These are phyloP conservation scores for Diarsia brunnea DNA, from an alignment of 2,888 invertebrate genomes.

Conservation along the genomic window DNA sequence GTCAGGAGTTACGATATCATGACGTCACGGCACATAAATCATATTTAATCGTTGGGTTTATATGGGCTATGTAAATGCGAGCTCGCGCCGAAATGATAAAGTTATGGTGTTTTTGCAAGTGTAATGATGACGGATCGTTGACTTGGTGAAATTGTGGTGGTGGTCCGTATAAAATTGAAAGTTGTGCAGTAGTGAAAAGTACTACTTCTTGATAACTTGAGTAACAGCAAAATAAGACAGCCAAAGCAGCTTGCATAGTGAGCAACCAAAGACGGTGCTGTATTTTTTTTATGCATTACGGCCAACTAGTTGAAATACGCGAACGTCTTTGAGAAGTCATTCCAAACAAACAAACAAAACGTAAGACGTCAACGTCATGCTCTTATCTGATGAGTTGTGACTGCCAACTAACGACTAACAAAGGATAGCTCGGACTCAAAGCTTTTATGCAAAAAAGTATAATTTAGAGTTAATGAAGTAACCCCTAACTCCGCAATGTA, in stretches of 20 bases:
- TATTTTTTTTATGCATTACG: not conserved
- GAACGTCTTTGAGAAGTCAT: conserved; percentile 21
- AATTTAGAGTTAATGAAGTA: not conserved
- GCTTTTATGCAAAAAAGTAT: not conserved
- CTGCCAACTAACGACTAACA: not conserved
- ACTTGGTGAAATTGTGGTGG: conserved; percentile 24
- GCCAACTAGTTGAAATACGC: conserved; percentile 12
- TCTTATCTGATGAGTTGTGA: conserved; percentile 11
- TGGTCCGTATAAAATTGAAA: not conserved
- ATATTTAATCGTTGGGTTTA: conserved; percentile 82
- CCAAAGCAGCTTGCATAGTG: not conserved
- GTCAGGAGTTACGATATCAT: conserved; percentile 72
- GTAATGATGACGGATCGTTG: conserved; percentile 61
- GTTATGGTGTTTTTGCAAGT: conserved; percentile 62
- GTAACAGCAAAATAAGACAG: not conserved
- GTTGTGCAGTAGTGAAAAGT: not conserved
- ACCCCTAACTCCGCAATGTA: too few relatives aligned
- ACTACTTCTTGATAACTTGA: not conserved
- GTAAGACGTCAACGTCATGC: not conserved
- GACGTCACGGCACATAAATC: conserved; percentile 85
- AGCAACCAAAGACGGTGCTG: not conserved
- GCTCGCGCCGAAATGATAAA: conserved; percentile 63
- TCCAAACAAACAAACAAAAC: conserved; percentile 22
- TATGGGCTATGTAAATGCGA: conserved; percentile 75
- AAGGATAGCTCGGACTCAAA: not conserved